These are phyloP conservation scores for Andrena haemorrhoa DNA, from an alignment of 2,888 invertebrate species.

Conservation along the genomic window DNA sequence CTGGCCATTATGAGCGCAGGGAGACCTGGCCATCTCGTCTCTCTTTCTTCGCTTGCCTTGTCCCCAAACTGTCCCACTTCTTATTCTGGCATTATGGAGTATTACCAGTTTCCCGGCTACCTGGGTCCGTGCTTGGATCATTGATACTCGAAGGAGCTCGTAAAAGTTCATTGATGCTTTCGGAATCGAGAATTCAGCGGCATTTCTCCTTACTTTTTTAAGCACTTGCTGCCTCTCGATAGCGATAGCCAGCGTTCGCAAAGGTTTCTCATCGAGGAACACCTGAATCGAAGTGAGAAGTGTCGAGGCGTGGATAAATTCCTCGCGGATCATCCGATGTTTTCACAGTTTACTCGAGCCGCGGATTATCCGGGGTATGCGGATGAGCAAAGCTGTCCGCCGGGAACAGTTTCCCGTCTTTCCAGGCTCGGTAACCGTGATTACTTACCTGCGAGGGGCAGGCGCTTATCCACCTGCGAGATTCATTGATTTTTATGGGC, in stretches of 20 bases:
- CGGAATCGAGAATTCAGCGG: constrained; percentile 6
- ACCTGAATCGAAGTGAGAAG: constrained; percentile 35
- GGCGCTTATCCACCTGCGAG: constrained; percentile 78
- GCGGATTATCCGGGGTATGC: constrained; percentile 67
- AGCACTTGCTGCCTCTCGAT: too few species aligned
- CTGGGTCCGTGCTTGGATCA: constrained; percentile 44
- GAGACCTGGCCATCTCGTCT: constrained; percentile 54
- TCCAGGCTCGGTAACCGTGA: constrained; percentile 55
- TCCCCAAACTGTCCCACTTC: constrained; percentile 66
- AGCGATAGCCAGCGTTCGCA: not conserved
- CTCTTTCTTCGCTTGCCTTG: constrained; percentile 46
- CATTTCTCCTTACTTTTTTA: not conserved
- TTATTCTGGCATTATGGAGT: constrained; percentile 54
- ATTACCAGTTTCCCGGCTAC: constrained; percentile 65
- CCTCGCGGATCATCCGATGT: constrained; percentile 74
- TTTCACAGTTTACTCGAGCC: constrained; percentile 69
- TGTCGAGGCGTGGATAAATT: constrained; percentile 74
- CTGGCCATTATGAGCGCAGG: constrained; percentile 66
- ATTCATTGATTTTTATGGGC: constrained; percentile 78
- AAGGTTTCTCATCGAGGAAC: not conserved
- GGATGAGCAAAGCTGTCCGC: constrained; percentile 41
- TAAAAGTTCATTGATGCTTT: constrained; percentile 26
- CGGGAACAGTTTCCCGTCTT: constrained; percentile 27
- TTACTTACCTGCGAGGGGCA: constrained; percentile 68
- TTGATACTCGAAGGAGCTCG: constrained; percentile 55